Conservation (phyloP, 2,797 vertebrate genomes). For the Euphonia xanthogaster region DNA sequence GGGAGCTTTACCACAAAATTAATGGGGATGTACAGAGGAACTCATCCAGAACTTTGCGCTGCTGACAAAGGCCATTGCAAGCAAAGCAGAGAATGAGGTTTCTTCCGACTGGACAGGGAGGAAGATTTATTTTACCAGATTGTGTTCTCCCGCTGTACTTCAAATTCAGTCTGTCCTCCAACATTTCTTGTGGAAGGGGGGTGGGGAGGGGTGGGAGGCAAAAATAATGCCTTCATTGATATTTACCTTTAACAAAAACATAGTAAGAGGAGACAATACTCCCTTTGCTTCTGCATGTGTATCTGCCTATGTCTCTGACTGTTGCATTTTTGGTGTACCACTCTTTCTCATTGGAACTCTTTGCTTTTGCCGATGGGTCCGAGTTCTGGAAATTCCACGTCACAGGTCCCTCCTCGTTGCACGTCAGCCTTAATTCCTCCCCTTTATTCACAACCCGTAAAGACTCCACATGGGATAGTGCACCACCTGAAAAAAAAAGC, state of each 20-base stretch:
- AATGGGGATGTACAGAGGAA: not conserved
- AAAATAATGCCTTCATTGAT: not conserved
- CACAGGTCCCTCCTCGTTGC: constrained; percentile 75
- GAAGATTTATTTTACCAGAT: not conserved
- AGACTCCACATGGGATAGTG: constrained; percentile 32
- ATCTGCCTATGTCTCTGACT: constrained; percentile 81
- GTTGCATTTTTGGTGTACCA: constrained; percentile 68
- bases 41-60: not conserved
- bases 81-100: not conserved
- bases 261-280: constrained; percentile 81
- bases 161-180: not conserved
- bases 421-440: constrained; percentile 77
- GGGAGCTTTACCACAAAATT: not conserved
- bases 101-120: not conserved
- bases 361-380: constrained; percentile 15
- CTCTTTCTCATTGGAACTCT: not conserved
- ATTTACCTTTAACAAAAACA: constrained; percentile 91
- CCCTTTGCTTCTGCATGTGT: constrained; percentile 81
- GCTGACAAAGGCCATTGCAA: not conserved
- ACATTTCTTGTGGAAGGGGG: not conserved
- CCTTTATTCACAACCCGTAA: constrained; percentile 77
- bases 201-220: not conserved
- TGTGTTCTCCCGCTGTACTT: not conserved
- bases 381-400: constrained; percentile 82
- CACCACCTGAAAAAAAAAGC: constrained; percentile 14